phyloP scores from a whole-genome alignment of 2,113 vertebrate genomes.

The human (Homo sapiens) region GRCh38 chr7:41206001-41206500 shows the following conservation, averaged over 20 bases:
- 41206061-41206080: neutral
- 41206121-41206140: neutral
- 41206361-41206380: neutral
- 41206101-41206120: slow-evolving; percentile 2
- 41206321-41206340: neutral
- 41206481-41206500: neutral
- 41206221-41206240: neutral
- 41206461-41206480: neutral
- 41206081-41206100: neutral
- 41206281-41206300: neutral
- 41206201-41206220: neutral
- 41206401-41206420: neutral
- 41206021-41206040: neutral
- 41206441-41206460: neutral
- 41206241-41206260: neutral
- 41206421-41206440: neutral
- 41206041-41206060: neutral
- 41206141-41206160: neutral
- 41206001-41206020: slow-evolving; percentile 25
- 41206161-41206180: neutral
- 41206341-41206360: neutral
- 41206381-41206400: neutral
- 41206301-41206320: neutral
- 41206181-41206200: neutral
- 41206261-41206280: neutral